These are phyloP conservation scores for Aphis craccivora DNA, from an alignment of 1,140 invertebrate species.

Conservation along the genomic window DNA sequence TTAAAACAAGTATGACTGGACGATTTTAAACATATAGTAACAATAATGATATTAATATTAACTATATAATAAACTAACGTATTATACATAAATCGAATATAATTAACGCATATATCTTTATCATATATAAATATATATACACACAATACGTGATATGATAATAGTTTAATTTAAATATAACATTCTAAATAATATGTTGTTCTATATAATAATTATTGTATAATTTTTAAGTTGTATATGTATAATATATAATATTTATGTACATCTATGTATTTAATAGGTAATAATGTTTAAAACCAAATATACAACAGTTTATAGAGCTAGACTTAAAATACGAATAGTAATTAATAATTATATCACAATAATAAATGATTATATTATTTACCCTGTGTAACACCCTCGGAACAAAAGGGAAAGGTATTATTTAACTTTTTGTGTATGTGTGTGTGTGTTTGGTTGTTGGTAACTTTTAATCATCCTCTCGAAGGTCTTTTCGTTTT, in stretches of 20 bases:
- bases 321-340: conserved; percentile 21
- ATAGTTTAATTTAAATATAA: not conserved
- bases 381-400: conserved; percentile 50
- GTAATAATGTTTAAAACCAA: not conserved
- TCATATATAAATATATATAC: no score
- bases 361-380: conserved; percentile 43
- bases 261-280: not conserved
- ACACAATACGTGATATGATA: not conserved
- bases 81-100: not conserved
- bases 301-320: conserved; percentile 27
- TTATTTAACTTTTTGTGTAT: not conserved
- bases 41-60: not conserved
- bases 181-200: not conserved
- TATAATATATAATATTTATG: not conserved
- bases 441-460: not conserved
- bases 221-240: not conserved
- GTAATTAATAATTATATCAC: conserved; percentile 44
- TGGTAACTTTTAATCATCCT: conserved; percentile 41
- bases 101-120: not conserved
- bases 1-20: not conserved
- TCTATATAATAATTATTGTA: not conserved
- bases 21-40: conserved; percentile 17
- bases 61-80: not conserved
- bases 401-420: conserved; percentile 4
- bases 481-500: not conserved